These are phyloP conservation scores for Rapana venosa DNA, from an alignment of 2,888 invertebrate species.

Conservation along the genomic window DNA sequence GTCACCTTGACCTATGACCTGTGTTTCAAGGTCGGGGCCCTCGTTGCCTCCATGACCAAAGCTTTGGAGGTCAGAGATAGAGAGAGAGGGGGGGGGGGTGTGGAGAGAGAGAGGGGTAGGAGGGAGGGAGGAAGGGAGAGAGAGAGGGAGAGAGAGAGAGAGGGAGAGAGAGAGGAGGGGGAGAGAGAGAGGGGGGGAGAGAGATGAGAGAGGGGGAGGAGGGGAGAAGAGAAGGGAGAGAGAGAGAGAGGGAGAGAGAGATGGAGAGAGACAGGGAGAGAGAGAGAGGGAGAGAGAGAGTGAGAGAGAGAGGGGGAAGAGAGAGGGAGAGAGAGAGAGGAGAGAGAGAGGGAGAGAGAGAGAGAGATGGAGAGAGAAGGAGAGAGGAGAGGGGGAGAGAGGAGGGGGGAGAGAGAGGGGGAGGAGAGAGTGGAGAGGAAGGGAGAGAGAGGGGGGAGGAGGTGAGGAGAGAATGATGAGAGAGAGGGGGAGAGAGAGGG, in stretches of 20 bases:
- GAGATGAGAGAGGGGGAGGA: background rate
- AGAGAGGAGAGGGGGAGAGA: background rate
- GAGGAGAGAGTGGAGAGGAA: background rate
- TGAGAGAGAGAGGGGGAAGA: too few species aligned
- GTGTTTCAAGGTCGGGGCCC: conserved; percentile 86
- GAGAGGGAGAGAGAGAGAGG: too few species aligned
- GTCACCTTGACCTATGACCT: conserved; percentile 83
- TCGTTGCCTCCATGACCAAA: conserved; percentile 82
- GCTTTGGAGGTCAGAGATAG: background rate
- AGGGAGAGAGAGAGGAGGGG: background rate
- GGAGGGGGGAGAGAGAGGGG: background rate
- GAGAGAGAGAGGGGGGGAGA: too few species aligned
- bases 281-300: too few species aligned
- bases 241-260: background rate
- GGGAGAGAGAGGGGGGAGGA: background rate
- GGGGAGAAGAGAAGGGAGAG: background rate
- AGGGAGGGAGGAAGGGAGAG: too few species aligned
- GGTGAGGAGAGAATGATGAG: background rate
- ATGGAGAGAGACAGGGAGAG: background rate
- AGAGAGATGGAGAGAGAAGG: background rate
- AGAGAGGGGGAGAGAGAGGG: background rate
- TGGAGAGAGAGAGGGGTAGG: background rate
- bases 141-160: background rate
- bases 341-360: background rate
- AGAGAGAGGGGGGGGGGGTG: background rate